These are phyloP conservation scores for Coendou prehensilis DNA, from an alignment of 2,797 vertebrate species.

Conservation along the genomic window DNA sequence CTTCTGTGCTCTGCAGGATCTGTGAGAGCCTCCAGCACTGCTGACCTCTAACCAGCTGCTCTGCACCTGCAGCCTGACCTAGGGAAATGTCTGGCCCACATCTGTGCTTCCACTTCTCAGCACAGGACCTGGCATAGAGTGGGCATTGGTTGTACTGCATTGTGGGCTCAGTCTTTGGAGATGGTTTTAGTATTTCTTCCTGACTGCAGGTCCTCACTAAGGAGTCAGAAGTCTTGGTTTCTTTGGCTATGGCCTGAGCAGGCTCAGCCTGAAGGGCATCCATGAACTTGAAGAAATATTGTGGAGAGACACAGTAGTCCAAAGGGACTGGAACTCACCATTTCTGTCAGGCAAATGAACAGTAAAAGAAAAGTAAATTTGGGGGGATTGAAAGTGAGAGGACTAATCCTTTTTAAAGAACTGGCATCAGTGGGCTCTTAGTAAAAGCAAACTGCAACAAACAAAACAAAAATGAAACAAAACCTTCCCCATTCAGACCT, in stretches of 20 bases:
- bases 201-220: neutral
- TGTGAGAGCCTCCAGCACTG: accelerated
- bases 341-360: neutral
- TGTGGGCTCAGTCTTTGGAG: neutral
- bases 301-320: neutral
- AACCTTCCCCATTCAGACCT: neutral
- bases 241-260: neutral
- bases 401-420: neutral
- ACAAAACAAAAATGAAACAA: neutral
- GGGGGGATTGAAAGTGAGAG: neutral
- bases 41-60: neutral
- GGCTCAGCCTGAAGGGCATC: neutral
- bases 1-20: neutral
- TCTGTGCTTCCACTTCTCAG: neutral
- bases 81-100: neutral
- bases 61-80: accelerated
- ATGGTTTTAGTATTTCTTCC: neutral
- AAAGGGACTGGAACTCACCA: neutral
- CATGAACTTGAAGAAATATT: neutral
- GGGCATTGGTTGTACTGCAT: too few relatives aligned
- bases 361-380: too few relatives aligned
- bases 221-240: neutral
- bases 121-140: neutral
- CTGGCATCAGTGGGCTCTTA: neutral
- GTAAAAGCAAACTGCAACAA: neutral